Evolutionary conservation across 2,888 invertebrate genomes (phyloP), one percentile per base, ranked within the genome.

Genomic region (Parnassius orleans): DNA sequence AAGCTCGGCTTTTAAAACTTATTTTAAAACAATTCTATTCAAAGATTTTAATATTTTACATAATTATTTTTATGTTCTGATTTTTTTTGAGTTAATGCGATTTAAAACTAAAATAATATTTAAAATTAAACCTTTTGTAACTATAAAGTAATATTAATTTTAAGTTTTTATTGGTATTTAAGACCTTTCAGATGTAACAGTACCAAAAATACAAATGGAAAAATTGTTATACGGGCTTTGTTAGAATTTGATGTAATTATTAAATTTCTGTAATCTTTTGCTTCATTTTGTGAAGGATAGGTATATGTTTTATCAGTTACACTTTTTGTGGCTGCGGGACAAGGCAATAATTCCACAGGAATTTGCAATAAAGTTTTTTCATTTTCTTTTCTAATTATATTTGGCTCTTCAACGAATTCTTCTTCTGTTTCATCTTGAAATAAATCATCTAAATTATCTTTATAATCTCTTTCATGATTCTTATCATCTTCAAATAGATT

Each of bases 301-400:
- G 90, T 91, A 67, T 90, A 91, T 2, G 90, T 91, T 62, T 88
- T 80, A 68, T 93, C 94, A 19, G 94, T 94, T 54, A 93, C 93
- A 73, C 92, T 93, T 72, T 93, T 93, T n/a, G 93, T 83, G 58
- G 93, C 93, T 66, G 92, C 93, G 60, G 94, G 93, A 75, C 94
- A 94, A 19, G 94, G 94, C 61, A 94, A 79, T 60, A 89, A 82
- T 69, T 93, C 93, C 3, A 92, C 88, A 1, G 93, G 92, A 63
- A 94, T 91, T 72, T 93, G 92, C 57, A 93, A 88, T 63, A 94
- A 78, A 42, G 86, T 86, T 68, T 80, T 83, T 60, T 90, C 90
- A 78, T 92, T 86, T 67, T 88, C 89, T 5, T 77, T 81, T 68
- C 77, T 84, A 64, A 77, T 77, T 64, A 79, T 70, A 72, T 84